Evolutionary conservation across 2,113 vertebrate genomes (phyloP).

Genomic region (Oostethus manadensis): DNA sequence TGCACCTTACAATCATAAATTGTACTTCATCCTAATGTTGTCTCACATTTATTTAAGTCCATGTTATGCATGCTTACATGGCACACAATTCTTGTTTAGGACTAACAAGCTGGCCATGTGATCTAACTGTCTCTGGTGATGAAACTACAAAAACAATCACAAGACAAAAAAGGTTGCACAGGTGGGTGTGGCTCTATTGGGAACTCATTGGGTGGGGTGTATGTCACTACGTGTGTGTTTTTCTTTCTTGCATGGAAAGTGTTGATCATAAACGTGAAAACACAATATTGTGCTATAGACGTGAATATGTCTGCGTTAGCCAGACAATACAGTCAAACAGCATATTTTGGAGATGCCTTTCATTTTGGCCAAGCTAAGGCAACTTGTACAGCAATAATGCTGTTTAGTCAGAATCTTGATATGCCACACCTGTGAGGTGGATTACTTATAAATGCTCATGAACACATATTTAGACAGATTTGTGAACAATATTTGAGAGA

Average conservation of each 20-base stretch:
- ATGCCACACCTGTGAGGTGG: too few species aligned
- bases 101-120: neutral
- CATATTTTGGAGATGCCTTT: too few species aligned
- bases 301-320: neutral
- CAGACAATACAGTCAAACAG: too few species aligned
- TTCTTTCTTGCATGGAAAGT: conserved; percentile 12
- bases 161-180: neutral
- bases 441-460: too few species aligned
- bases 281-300: too few species aligned
- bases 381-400: too few species aligned
- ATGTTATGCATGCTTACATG: neutral
- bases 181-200: conserved; percentile 33
- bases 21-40: neutral
- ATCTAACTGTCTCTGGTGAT: neutral
- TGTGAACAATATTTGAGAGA: too few species aligned
- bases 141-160: too few species aligned
- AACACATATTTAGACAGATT: too few species aligned
- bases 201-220: neutral
- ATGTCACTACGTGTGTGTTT: neutral
- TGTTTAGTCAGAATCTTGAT: too few species aligned
- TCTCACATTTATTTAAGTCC: neutral
- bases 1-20: neutral
- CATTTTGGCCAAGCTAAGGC: too few species aligned
- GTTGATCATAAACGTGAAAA: conserved; percentile 8
- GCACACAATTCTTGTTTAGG: neutral